Evolutionary conservation across 2,797 vertebrate species (phyloP).

Genomic region (Enteromius treurensis): DNA sequence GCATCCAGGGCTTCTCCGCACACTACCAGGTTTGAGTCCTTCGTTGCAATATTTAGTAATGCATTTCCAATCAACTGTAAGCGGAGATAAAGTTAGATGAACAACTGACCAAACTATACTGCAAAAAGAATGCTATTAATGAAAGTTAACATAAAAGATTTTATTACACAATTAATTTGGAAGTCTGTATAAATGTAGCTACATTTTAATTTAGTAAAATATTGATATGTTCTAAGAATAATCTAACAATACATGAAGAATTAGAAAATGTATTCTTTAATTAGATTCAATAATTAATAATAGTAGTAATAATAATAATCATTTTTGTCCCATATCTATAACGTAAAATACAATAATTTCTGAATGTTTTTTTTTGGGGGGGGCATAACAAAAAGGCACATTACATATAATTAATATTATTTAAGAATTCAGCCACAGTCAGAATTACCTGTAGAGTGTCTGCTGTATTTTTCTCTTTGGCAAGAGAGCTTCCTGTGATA

Average conservation of each 20-base stretch:
- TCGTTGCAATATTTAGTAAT: constrained; percentile 87
- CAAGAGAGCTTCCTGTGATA: constrained; percentile 91
- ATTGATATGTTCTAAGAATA: not conserved
- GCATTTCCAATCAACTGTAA: constrained; percentile 89
- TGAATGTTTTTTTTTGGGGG: not conserved
- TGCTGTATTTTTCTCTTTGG: constrained; percentile 83
- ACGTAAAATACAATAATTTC: not conserved
- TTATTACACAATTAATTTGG: not conserved
- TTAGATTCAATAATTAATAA: not conserved
- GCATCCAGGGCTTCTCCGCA: constrained; percentile 94
- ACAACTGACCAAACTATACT: not conserved
- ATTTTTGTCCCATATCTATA: not conserved
- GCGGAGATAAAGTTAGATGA: not conserved
- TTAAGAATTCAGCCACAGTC: not conserved
- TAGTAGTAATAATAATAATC: not conserved
- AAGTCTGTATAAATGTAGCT: not conserved
- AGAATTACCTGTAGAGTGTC: constrained; percentile 88
- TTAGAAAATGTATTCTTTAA: not conserved
- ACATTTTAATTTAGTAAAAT: not conserved
- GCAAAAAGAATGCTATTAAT: not conserved
- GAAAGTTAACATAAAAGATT: not conserved
- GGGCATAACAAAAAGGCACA: not conserved
- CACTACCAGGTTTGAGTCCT: constrained; percentile 88
- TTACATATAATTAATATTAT: not conserved
- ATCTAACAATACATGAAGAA: not conserved